phyloP scores from a whole-genome alignment of 2,888 invertebrate species.

The Gortyna flavago region DNA sequence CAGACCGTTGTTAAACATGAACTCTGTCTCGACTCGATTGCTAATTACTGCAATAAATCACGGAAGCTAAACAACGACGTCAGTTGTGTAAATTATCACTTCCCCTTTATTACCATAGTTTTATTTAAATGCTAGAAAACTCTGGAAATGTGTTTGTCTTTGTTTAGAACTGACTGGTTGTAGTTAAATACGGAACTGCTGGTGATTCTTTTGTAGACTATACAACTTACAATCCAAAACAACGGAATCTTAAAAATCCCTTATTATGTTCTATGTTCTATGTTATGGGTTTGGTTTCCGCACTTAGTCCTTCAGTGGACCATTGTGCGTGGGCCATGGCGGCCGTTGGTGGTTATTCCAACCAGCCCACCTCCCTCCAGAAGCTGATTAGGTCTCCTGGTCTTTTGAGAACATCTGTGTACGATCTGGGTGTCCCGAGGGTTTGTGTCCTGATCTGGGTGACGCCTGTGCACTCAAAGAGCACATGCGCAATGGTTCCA shows the following conservation, averaged over 20 bases:
- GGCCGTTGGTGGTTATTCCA: too few species aligned
- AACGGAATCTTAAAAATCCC: neutral
- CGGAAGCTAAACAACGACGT: slow-evolving; percentile 74
- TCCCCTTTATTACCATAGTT: slow-evolving; percentile 52
- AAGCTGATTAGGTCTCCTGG: too few species aligned
- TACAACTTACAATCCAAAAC: neutral
- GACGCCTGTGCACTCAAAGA: too few species aligned
- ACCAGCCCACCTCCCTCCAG: too few species aligned
- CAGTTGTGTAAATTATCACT: slow-evolving; percentile 66
- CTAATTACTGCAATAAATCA: slow-evolving; percentile 75
- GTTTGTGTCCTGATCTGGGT: too few species aligned
- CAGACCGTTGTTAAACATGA: slow-evolving; percentile 55
- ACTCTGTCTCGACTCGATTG: slow-evolving; percentile 59
- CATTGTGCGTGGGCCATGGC: too few species aligned
- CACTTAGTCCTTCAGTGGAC: too few species aligned
- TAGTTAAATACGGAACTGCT: slow-evolving; percentile 13
- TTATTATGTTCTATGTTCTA: too few species aligned
- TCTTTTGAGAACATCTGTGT: too few species aligned
- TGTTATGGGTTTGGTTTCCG: too few species aligned
- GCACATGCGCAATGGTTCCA: too few species aligned
- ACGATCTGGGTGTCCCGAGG: too few species aligned
- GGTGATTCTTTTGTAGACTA: neutral
- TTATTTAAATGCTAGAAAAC: slow-evolving; percentile 38
- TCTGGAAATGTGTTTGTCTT: slow-evolving; percentile 27
- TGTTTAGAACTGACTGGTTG: neutral